Base-by-base conservation (phyloP, 2,113 vertebrate genomes). In the Sapayoa aenigma region DNA sequence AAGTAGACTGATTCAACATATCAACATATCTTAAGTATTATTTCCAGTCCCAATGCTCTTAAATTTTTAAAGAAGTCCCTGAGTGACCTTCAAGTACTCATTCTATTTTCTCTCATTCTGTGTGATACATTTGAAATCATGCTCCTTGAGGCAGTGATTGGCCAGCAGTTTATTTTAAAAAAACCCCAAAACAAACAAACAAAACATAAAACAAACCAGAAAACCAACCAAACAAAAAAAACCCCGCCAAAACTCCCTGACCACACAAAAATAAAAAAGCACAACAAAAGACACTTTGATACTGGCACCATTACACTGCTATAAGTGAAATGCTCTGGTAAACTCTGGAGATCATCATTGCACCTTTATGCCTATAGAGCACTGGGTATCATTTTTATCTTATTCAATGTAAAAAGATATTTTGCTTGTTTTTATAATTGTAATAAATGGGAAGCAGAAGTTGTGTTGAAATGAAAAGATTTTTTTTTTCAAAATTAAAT, bases 201-300 rank as follows among this genome's bases (percentile, higher is more conserved):
- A n/a, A n/a, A n/a, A n/a, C n/a, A n/a, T n/a, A n/a, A n/a, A n/a
- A n/a, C n/a, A n/a, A n/a, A n/a, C n/a, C n/a, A n/a, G 5, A 55
- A 30, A 31, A 53, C 28, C 17, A 17, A 53, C 6, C 52, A 53
- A 55, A 55, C 12, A 28, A 18, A 55, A 17, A 30, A 23, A 11
- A 11, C 25, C 25, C 15, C 7, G 1, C 23, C 11, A 24, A 46
- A 14, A 5, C 11, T 8, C 9, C 6, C 16, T 6, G 2, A n/a
- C 7, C 16, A 27, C 35, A 60, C 17, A 39, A 39, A 27, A 39
- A 60, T 39, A 60, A 58, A 35, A 23, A 37, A 52, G n/a, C 74
- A 76, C 16, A 44, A 27, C 4, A 37, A 41, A 69, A 22, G 16
- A 24, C 5, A 5, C 5, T 28, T 14, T 41, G 68, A 30, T 59